Base-by-base conservation (phyloP, 2,797 vertebrate genomes). In the Acanthurus lineatus region DNA sequence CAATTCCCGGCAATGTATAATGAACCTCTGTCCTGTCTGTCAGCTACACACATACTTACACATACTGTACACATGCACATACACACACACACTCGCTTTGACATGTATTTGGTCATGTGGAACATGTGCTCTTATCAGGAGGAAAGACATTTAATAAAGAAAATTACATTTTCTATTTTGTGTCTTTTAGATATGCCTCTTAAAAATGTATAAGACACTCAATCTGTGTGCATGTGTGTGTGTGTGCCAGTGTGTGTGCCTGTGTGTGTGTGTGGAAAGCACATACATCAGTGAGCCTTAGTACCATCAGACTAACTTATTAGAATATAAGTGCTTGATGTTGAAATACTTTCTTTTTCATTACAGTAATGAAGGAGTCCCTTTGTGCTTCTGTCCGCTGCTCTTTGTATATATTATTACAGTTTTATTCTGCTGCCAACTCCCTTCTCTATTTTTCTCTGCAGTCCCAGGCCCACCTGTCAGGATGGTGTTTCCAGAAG, bases 401-500 rank as follows among this genome's bases (percentile, higher is more conserved):
- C 20, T 72, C 58, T 75, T 64, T 77, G 54, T 76, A 35, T 19
- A 19, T 69, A 17, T 78, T 80, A 54, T 83, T 76, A 65, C 53
- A 32, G 40, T 77, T 82, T 81, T 19, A 72, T 73, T 83, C 22
- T 47, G 38, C 61, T 86, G 63, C 74, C 75, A 85, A 83, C 69
- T 65, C 45, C 19, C 65, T 54, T 69, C 49, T 83, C 45, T 83
- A n/a, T 79, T 81, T 80, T 67, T 68, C 59, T 85, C 75, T 69
- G 32, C 84, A 99, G 98, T 97, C 71, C 98, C 98, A 0, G 97
- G 98, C 4, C 96, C 97, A 0, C 96, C 97, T 0, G 94, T 97
- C 86, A 95, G 97, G 85, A 90, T 99, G 91, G 95, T 98, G 90
- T 99, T 99, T 92, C 98, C 98, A 0, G 98, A 99, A 85, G 98